A percentile compares a stretch with the other conserved stretches of the same genome.
These are phyloP conservation scores for Epinephelus cyanopodus DNA, from an alignment of 2,113 vertebrate genomes.

Conservation along the genomic window DNA sequence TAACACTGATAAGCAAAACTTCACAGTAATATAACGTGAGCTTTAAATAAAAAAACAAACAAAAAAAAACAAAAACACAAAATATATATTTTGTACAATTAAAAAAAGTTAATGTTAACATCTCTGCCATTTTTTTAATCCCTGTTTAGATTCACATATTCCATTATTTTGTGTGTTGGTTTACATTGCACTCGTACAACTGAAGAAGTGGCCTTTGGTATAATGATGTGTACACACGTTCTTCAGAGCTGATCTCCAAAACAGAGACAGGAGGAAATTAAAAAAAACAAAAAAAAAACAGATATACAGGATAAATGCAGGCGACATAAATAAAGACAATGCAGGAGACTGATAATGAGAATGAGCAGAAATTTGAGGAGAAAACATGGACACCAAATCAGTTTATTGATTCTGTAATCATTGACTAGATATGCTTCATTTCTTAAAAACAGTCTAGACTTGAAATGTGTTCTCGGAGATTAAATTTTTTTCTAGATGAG, in stretches of 20 bases:
- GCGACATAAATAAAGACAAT: constrained; percentile 56
- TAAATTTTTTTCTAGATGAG: constrained; percentile 26
- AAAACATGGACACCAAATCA: constrained; percentile 17
- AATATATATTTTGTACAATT: constrained; percentile 95
- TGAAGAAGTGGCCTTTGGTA: constrained; percentile 88
- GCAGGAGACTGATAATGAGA: constrained; percentile 32
- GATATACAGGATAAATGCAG: constrained; percentile 65
- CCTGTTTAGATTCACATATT: constrained; percentile 87
- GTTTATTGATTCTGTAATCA: constrained; percentile 7
- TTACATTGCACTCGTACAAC: constrained; percentile 87
- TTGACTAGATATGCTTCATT: constrained; percentile 10
- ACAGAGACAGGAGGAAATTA: constrained; percentile 64
- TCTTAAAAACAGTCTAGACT: constrained; percentile 1
- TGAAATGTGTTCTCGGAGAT: constrained; percentile 16
- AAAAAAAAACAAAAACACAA: constrained; percentile 82
- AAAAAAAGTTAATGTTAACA: constrained; percentile 88
- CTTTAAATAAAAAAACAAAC: constrained; percentile 90
- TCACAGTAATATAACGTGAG: constrained; percentile 98
- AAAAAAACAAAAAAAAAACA: constrained; percentile 46
- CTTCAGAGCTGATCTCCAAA: constrained; percentile 75
- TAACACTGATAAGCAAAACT: constrained; percentile 98
- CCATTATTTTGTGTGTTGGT: constrained; percentile 72
- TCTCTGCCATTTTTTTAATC: constrained; percentile 82
- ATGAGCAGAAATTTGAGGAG: constrained; percentile 18
- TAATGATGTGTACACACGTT: constrained; percentile 75